Evolutionary conservation across 2,888 invertebrate species (phyloP).

Genomic region (Diadromus collaris): DNA sequence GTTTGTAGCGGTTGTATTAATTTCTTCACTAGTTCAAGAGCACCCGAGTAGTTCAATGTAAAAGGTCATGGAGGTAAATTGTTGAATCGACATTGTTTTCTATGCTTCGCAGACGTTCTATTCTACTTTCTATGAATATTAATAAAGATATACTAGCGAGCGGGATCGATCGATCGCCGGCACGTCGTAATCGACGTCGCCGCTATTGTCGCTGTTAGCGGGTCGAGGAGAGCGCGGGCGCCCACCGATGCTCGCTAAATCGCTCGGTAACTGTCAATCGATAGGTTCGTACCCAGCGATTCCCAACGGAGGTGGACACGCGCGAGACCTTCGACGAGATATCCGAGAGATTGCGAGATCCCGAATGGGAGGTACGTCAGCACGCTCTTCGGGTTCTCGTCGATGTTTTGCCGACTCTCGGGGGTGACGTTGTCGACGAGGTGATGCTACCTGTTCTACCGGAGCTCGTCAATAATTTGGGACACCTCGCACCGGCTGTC

Average conservation of each 20-base stretch:
- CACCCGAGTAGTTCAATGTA: constrained; percentile 25
- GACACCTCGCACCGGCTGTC: constrained; percentile 90
- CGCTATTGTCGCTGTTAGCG: not conserved
- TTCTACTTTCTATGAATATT: constrained; percentile 32
- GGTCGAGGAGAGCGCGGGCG: not conserved
- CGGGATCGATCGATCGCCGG: constrained; percentile 22
- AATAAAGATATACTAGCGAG: constrained; percentile 16
- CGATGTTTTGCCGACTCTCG: constrained; percentile 88
- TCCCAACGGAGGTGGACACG: constrained; percentile 86
- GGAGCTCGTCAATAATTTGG: constrained; percentile 89
- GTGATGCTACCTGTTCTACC: constrained; percentile 85
- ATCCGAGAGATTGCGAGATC: constrained; percentile 87
- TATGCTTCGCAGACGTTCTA: constrained; percentile 23
- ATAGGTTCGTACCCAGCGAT: constrained; percentile 84
- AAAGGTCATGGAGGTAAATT: constrained; percentile 49
- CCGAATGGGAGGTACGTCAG: constrained; percentile 92
- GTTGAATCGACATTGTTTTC: constrained; percentile 44
- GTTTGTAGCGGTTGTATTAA: not conserved
- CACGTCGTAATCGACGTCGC: constrained; percentile 30
- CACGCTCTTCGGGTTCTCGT: constrained; percentile 90
- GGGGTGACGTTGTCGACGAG: constrained; percentile 84
- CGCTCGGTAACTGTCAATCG: constrained; percentile 33
- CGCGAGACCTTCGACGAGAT: constrained; percentile 87
- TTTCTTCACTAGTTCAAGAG: constrained; percentile 40
- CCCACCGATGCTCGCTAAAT: constrained; percentile 15